phyloP scores from a whole-genome alignment of 2,888 invertebrate species.

The Elmis aenea region DNA sequence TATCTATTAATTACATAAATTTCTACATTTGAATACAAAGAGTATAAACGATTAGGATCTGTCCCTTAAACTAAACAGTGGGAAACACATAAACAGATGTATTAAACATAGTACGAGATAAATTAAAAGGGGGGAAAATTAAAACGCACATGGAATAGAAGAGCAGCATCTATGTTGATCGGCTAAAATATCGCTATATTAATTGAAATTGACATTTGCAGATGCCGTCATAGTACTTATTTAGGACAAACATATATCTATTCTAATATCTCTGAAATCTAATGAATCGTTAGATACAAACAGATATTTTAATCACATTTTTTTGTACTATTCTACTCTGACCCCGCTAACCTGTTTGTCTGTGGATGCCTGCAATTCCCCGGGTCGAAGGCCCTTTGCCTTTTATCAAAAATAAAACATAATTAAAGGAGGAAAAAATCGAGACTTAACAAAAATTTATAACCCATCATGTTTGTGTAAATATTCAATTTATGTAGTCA shows the following conservation, averaged over 20 bases:
- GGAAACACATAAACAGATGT: too few species aligned
- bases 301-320: constrained; percentile 36
- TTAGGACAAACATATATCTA: too few species aligned
- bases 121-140: background rate
- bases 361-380: constrained; percentile 61
- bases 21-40: too few species aligned
- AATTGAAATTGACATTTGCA: too few species aligned
- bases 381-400: constrained; percentile 69
- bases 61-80: too few species aligned
- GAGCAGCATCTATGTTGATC: background rate
- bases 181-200: too few species aligned
- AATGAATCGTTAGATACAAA: constrained; percentile 42
- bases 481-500: too few species aligned
- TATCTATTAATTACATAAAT: too few species aligned
- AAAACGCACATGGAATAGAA: background rate
- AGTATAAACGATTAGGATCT: too few species aligned
- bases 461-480: too few species aligned
- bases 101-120: too few species aligned
- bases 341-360: constrained; percentile 64
- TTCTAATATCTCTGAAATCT: constrained; percentile 9
- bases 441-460: constrained; percentile 16
- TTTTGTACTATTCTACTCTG: constrained; percentile 24
- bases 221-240: too few species aligned
- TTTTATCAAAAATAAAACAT: constrained; percentile 59
- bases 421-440: constrained; percentile 45